These are phyloP conservation scores for Anser brachyrhynchus DNA, from an alignment of 2,113 vertebrate species.

Conservation along the genomic window DNA sequence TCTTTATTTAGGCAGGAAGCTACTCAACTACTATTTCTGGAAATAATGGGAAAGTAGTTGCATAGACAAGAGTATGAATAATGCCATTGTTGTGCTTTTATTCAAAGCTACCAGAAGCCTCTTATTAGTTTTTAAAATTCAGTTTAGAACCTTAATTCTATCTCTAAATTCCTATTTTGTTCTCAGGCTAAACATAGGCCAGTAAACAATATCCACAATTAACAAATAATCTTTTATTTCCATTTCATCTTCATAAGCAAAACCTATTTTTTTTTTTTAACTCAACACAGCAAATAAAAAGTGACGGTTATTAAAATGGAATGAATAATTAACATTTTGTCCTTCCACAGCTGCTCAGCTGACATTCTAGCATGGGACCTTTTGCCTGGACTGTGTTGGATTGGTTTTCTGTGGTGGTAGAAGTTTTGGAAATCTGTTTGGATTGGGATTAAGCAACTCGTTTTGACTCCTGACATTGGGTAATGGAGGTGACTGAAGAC, in stretches of 20 bases:
- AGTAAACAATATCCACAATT: background rate
- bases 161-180: conserved; percentile 5
- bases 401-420: background rate
- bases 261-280: background rate
- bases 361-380: background rate
- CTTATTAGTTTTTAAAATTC: conserved; percentile 34
- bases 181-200: background rate
- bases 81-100: conserved; percentile 26
- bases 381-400: background rate
- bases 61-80: conserved; percentile 34
- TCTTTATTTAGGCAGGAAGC: conserved; percentile 59
- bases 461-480: background rate
- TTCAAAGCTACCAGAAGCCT: background rate
- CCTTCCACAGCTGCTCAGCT: background rate
- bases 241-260: background rate
- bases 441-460: background rate
- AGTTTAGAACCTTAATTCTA: background rate
- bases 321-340: background rate
- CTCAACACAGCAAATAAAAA: background rate
- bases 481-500: background rate
- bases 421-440: background rate
- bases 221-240: background rate
- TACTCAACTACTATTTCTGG: conserved; percentile 48
- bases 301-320: background rate
- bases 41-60: conserved; percentile 51